Evolutionary conservation across 2,113 vertebrate species (phyloP).

Genomic region (Papio anubis): DNA sequence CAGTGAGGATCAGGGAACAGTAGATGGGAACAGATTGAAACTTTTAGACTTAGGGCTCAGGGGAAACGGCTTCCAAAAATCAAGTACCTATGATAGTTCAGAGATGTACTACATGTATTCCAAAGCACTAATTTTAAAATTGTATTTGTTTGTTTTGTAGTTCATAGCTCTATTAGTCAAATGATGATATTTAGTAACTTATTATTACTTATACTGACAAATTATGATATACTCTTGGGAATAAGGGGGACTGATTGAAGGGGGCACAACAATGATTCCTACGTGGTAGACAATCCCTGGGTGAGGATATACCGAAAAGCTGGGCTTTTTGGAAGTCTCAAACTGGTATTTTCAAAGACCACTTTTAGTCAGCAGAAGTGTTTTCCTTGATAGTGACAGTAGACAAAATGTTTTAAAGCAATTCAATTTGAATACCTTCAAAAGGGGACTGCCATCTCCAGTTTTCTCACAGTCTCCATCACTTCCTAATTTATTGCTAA

Average conservation of each 20-base stretch:
- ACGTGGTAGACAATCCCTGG: neutral
- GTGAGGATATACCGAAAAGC: neutral
- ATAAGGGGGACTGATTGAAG: neutral
- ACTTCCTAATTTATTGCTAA: neutral
- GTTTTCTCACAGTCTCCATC: neutral
- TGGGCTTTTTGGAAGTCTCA: neutral
- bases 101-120: neutral
- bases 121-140: neutral
- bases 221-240: neutral
- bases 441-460: neutral
- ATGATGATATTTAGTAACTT: neutral
- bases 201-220: neutral
- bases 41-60: neutral
- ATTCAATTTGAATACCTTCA: neutral
- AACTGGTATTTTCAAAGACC: neutral
- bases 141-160: neutral
- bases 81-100: neutral
- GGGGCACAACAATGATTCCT: neutral
- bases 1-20: neutral
- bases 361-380: no score
- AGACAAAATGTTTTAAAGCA: neutral
- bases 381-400: neutral
- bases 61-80: neutral
- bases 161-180: neutral
- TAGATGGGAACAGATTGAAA: neutral